Evolutionary conservation across 2,888 invertebrate genomes (phyloP).

Genomic region (Coecobrya sp.): DNA sequence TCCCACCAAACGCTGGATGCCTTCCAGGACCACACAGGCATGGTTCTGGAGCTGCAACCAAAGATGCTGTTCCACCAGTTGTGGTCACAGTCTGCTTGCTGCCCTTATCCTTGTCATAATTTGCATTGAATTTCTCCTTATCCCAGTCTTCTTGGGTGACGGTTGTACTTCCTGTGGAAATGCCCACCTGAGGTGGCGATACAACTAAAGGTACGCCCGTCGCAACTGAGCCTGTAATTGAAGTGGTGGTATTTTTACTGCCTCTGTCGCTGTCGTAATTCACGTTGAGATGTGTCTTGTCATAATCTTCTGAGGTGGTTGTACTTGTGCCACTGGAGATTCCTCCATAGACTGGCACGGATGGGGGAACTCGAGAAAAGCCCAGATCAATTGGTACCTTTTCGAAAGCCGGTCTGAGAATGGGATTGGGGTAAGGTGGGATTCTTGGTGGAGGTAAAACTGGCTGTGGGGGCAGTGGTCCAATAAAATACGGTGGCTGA

Average conservation of each 20-base stretch:
- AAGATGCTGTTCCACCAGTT: background rate
- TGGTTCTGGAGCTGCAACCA: background rate
- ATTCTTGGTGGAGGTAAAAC: background rate
- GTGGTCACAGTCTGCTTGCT: slow-evolving; percentile 45
- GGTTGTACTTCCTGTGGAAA: background rate
- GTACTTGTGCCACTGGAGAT: too few species aligned
- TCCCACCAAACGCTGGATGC: too few species aligned
- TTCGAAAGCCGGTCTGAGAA: background rate
- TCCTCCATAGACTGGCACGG: too few species aligned
- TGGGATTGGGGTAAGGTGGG: background rate
- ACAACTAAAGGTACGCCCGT: background rate
- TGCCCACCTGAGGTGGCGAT: background rate
- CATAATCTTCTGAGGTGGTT: too few species aligned
- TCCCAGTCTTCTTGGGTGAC: slow-evolving; percentile 40
- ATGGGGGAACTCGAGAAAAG: background rate
- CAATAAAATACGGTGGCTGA: slow-evolving; percentile 10
- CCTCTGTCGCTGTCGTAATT: too few species aligned
- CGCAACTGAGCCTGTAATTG: background rate
- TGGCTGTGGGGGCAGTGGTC: background rate
- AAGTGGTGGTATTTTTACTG: too few species aligned
- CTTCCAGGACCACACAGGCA: background rate
- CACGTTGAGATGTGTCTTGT: too few species aligned
- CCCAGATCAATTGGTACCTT: slow-evolving; percentile 35
- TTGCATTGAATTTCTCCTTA: slow-evolving; percentile 11
- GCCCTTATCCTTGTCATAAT: slow-evolving; percentile 40